Evolutionary conservation across 2,113 vertebrate genomes (phyloP), one percentile per base, ranked within the genome.

Genomic region (Tetraodon nigroviridis): DNA sequence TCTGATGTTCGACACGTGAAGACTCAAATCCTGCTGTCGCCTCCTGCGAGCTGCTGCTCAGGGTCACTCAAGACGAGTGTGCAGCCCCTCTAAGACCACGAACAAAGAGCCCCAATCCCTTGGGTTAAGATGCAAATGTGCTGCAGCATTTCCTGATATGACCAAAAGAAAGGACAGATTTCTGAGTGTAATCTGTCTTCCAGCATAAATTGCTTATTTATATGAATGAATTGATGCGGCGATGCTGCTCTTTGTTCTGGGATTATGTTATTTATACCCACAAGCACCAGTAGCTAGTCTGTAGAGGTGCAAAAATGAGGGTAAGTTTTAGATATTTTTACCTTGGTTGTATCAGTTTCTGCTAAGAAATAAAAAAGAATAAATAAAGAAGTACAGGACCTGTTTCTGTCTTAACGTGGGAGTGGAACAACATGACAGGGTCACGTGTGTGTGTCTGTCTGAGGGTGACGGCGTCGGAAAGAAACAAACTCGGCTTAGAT

Each of bases 341-440:
- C 61, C 78, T 76, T 42, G 63, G 76, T 80, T 84, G 65, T 85
- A 81, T 76, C 67, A 79, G 67, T 76, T 80, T 79, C 65, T 62
- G 49, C 61, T n/a, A n/a, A n/a, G n/a, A n/a, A n/a, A n/a, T n/a
- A 40, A 78, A 84, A 76, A 75, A 64, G 50, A 67, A 67, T 40
- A 80, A 83, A 84, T 21, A 50, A 67, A 77, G 5, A 32, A 32
- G 8, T 6, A 48, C 64, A 64, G 69, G 18, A 37, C 61, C 65
- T 60, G 71, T 70, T 78, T 86, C 63, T 62, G 61, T 80, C 42
- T 74, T 75, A 75, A 76, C 77, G 86, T 84, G 82, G 82, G 87
- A 80, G 78, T 82, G 45, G 69, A 67, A 86, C 84, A 65, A 78
- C 57, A 76, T 13, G 62, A 56, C 19, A 63, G 54, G 5, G 24